Evolutionary conservation across 2,888 invertebrate species (phyloP).

Genomic region (Eretmocerus hayati): DNA sequence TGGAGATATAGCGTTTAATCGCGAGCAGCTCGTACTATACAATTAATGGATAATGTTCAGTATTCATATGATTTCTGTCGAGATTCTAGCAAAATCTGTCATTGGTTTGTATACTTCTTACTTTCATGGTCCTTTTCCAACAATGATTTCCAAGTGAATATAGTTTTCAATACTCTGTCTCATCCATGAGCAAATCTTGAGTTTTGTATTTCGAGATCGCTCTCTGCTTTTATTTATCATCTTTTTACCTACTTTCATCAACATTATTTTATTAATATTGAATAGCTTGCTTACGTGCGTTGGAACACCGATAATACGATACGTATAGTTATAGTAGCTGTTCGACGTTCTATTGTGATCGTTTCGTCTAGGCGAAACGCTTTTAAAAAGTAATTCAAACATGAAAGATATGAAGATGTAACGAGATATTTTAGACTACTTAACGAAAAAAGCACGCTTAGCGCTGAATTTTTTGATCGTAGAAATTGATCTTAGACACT

Average conservation of each 20-base stretch:
- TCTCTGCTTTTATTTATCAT: constrained; percentile 13
- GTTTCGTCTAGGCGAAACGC: constrained; percentile 17
- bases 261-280: constrained; percentile 15
- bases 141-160: too few species aligned
- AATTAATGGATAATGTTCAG: constrained; percentile 20
- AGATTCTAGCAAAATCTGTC: constrained; percentile 10
- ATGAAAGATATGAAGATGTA: constrained; percentile 6
- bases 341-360: constrained; percentile 19
- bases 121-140: too few species aligned
- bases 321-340: constrained; percentile 18
- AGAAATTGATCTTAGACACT: too few species aligned
- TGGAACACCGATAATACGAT: constrained; percentile 9
- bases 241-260: constrained; percentile 7
- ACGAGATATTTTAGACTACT: constrained; percentile 20
- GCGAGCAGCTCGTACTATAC: constrained; percentile 22
- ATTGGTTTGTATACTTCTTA: constrained; percentile 8
- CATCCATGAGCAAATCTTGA: too few species aligned
- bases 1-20: constrained; percentile 17
- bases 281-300: constrained; percentile 15
- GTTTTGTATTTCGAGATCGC: constrained; percentile 8
- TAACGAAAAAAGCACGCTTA: constrained; percentile 13
- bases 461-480: constrained; percentile 13
- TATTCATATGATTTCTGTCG: constrained; percentile 15
- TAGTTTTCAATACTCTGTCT: constrained; percentile 7
- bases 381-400: constrained; percentile 12